Evolutionary conservation across 2,888 invertebrate genomes (phyloP), one percentile per base, ranked within the genome.

Genomic region (Cryptophagus acutangulus): DNA sequence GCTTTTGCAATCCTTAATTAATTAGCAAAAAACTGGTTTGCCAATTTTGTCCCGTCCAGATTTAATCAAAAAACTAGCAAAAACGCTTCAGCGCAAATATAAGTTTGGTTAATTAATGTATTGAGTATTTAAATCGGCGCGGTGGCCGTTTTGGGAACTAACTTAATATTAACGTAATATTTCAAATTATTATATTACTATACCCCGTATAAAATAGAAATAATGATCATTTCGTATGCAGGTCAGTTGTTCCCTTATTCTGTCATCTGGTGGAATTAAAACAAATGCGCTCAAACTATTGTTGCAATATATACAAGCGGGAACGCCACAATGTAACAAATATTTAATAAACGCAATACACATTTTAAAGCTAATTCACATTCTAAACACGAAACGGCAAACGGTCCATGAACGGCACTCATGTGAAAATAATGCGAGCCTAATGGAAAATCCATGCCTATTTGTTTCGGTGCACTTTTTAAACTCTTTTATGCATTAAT

Each of bases 381-480:
- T 20, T 20, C 24, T 20, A 20, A 20, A 20, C 24, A 20, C n/a
- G 24, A 20, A 20, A 20, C n/a, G 24, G 24, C 24, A 20, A 20
- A 20, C 6, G 6, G n/a, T 6, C 24, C 6, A n/a, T n/a, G n/a
- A 20, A 20, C 24, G 6, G 24, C 24, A 20, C 24, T 20, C 24
- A 20, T 20, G 24, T 20, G 24, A n/a, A 20, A 20, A 20, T 20
- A n/a, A 20, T 20, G 24, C 24, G 24, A 20, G n/a, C n/a, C 6
- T 20, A 20, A 20, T 20, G 24, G 24, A 20, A 20, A 20, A 20
- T 20, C 24, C 24, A 20, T 20, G 24, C n/a, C n/a, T n/a, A n/a
- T n/a, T n/a, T n/a, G n/a, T n/a, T n/a, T n/a, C n/a, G n/a, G n/a
- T n/a, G n/a, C n/a, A n/a, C n/a, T n/a, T n/a, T n/a, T n/a, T n/a